Evolutionary conservation across 2,113 vertebrate genomes (phyloP), one percentile per base, ranked within the genome.

Genomic region (Podiceps cristatus): DNA sequence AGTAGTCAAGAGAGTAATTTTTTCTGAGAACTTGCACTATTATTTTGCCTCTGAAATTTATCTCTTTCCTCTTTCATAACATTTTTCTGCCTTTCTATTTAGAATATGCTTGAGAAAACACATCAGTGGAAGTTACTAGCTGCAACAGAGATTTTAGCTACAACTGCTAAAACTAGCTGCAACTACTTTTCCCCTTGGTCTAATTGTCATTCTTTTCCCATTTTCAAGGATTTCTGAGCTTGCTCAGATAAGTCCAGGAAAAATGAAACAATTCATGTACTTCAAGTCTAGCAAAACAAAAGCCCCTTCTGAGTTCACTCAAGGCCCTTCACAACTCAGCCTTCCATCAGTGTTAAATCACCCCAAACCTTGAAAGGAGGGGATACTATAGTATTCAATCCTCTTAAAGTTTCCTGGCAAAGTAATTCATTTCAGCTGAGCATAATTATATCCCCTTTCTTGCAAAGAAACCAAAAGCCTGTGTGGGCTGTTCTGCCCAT

Each of bases 321-420:
- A 67, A 74, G 20, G 42, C 62, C 88, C 49, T 66, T 81, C 45
- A 80, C 60, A 94, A 67, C 71, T 85, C 91, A 55, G 72, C 25
- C 88, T 90, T 93, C 53, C 28, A 73, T 53, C 73, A 86, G 52
- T 35, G 8, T 42, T 86, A 95, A 82, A 92, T 86, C 78, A 96
- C 50, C 56, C 45, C 66, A 91, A 93, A 88, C 56, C 49, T 56
- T 90, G 71, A 89, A 63, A 93, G 20, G 9, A 94, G 37, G 44
- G 33, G 42, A 86, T 45, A 25, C 40, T 75, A 18, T 18, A 83
- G 58, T 59, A 69, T 52, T 94, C 84, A 91, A 56, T 86, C 56
- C 29, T 94, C 53, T 79, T 81, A 66, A 33, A 60, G 13, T 63
- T 25, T 49, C 28, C 42, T 93, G 79, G 82, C 56, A 94, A 53